Percentiles rank a stretch among this genome's conserved stretches.
Evolutionary conservation across 2,888 invertebrate species (phyloP).

Genomic region (Polyommatus iphigenia): DNA sequence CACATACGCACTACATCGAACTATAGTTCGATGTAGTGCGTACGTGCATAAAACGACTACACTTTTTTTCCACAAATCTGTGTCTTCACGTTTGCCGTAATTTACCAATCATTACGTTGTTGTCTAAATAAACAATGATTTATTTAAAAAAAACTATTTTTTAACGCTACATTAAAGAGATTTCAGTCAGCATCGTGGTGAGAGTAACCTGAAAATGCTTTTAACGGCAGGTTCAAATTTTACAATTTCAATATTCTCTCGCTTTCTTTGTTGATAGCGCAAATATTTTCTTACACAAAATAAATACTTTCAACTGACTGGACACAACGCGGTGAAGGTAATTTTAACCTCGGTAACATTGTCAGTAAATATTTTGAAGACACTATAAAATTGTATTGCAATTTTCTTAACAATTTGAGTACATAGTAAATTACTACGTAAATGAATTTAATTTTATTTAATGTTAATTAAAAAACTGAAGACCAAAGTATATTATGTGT

Average conservation of each 20-base stretch:
- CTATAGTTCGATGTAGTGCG: no score
- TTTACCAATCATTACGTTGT: not conserved
- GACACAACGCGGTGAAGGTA: not conserved
- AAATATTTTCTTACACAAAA: slow-evolving; percentile 12
- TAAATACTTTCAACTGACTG: not conserved
- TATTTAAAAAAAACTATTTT: not conserved
- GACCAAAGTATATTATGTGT: no score
- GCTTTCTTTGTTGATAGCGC: slow-evolving; percentile 1
- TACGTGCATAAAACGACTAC: no score
- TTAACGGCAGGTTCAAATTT: not conserved
- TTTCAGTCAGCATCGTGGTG: not conserved
- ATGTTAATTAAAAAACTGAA: no score
- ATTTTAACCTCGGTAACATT: not conserved
- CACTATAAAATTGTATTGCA: not conserved
- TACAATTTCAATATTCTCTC: not conserved
- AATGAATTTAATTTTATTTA: no score
- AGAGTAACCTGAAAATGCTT: slow-evolving; percentile 3
- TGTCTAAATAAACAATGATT: not conserved
- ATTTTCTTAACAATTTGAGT: not conserved
- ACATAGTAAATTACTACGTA: no score
- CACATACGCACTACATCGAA: no score
- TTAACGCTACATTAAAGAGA: not conserved
- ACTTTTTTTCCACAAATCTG: no score
- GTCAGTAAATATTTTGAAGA: not conserved
- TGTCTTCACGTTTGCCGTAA: not conserved